Evolutionary conservation across 2,797 vertebrate genomes (phyloP), one percentile per base, ranked within the genome.

Genomic region (Vespertilio murinus): DNA sequence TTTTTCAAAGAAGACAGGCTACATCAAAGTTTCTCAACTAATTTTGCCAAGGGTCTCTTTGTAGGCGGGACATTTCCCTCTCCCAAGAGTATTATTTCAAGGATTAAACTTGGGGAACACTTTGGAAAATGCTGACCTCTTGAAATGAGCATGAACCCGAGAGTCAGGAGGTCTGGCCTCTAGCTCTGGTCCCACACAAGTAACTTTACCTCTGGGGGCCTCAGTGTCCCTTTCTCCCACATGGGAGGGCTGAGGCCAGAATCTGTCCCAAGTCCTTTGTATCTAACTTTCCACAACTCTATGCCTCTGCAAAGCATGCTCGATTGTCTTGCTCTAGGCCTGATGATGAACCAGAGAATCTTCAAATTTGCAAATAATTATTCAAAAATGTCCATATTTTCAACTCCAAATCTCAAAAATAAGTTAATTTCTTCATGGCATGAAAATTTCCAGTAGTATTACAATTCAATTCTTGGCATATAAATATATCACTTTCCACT

Each of bases 401-500:
- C 67, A 89, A 30, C n/a, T 30, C 47, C 23, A 93, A 18, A 18
- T 80, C 14, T 59, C 75, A 91, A 88, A 80, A 73, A 30, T 74
- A 64, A 56, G 73, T n/a, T 70, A 69, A 87, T 75, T 82, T 91
- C 33, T 35, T 22, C 35, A 33, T 52, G 45, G 28, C 38, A 84
- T 84, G 28, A 94, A 86, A 61, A 77, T 69, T 94, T 91, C 38
- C 47, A 59, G 30, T 77, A 75, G 8, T 61, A 79, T 75, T 74
- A 86, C 20, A 82, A 65, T 81, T 75, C 67, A 49, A 74, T 77
- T 88, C 64, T 59, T 80, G 67, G 71, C 83, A 54, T 45, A 75
- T 78, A 52, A 92, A 84, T 67, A 9, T 49, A 42, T 85, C 33
- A 70, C 47, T 96, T 90, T 56, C 85, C n/a, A 92, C 40, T 5